Base-by-base conservation (phyloP, 64 coral and sea anemone genomes). In the Montipora sp. region DNA sequence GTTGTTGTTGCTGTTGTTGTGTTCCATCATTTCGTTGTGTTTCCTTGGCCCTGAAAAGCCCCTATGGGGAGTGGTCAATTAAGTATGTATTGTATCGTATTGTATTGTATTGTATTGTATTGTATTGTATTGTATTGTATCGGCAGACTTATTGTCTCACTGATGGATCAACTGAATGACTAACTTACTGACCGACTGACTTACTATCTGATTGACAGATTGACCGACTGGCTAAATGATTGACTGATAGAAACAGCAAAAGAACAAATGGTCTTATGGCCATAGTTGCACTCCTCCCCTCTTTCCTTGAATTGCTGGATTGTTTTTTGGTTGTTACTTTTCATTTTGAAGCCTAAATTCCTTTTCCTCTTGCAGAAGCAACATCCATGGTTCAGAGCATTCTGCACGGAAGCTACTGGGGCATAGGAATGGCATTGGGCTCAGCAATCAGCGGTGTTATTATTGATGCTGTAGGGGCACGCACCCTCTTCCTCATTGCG, bases 351-450 rank as follows among this genome's bases (percentile, higher is more conserved):
- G 36, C 36, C 36, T 36, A 36, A 36, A 8, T 83, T 83, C 27
- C 36, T 63, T 61, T 44, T 48, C 45, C n/a, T 11, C 9, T 49
- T 21, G 19, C 76, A 97, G 95, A 94, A 50, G 92, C 95, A 53
- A 53, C 83, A 36, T 80, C 77, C 5, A 94, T 94, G 84, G 75
- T 97, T 47, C 95, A 97, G 79, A 97, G 92, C 66, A 97, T 97
- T 73, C 89, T 97, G 12, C 95, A 97, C 46, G 95, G 95, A 19
- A 71, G 88, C 16, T 97, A 97, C 84, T 97, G 95, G 95, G 95
- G 95, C 3, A 67, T 97, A 16, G 95, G 92, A 18, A 97, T 97
- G 95, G 95, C 92, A 65, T 20, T 92, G 48, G 95, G 95, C 48
- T 78, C 92, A 70, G 79, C 69, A 51, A 49, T 97, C 89, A 97